Base-by-base conservation (phyloP, 2,797 vertebrate species). In the Ambastaia sidthimunki region DNA sequence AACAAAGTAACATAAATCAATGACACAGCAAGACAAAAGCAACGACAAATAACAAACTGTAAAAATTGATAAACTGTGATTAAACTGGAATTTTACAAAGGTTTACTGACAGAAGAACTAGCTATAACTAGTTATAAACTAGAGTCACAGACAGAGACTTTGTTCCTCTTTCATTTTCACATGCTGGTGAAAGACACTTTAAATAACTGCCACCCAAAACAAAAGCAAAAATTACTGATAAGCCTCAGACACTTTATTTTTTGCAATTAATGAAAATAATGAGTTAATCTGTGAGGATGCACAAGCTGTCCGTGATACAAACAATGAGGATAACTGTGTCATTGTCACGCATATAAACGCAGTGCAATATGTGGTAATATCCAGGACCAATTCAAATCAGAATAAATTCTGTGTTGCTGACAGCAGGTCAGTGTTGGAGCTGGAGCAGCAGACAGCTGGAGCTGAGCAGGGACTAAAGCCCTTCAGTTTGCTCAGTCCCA, bases 181-280 rank as follows among this genome's bases (percentile, higher is more conserved):
- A 47, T 28, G 69, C 59, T 67, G 59, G 28, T 78, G 54, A 60
- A 41, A 68, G 52, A 55, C 7, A 37, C 63, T 25, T 63, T 25
- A 25, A 54, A 41, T 41, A 76, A 34, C 25, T 12, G 18, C 12
- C 16, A 13, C 55, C 3, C 10, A 47, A 48, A 48, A 23, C 1
- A 7, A 23, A 16, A 21, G 48, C n/a, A 37, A 47, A 67, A 21
- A n/a, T 66, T 7, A 57, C n/a, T 55, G 37, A 73, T 47, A 55
- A 73, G 73, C 28, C 28, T 67, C 75, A 73, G 31, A 21, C 2
- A 10, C 21, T 48, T 73, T 31, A 78, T 78, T 68, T 73, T 28
- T 16, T 34, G 37, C 54, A 55, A 70, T 78, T 74, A 74, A 78
- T 63, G 34, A 62, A 52, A 73, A 73, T 69, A 74, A 82, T 63